Conservation (phyloP, 1,140 invertebrate genomes). For the Yoshiicerus persimilis region DNA sequence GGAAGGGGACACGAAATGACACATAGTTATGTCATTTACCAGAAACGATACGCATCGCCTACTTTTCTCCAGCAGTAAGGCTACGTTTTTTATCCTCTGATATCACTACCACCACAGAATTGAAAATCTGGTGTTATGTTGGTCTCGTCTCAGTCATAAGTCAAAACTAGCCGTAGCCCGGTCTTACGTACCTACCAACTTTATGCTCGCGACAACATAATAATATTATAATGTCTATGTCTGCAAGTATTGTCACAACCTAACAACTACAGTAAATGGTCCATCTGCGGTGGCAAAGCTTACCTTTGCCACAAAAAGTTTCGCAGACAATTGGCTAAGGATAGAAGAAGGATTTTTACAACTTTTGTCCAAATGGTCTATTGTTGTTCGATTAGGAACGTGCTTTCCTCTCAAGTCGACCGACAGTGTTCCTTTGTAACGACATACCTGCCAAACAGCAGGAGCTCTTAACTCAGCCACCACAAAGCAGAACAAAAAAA, state of each 20-base stretch:
- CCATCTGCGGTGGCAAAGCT: background rate
- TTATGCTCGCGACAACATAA: too few species aligned
- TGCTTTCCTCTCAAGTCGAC: background rate
- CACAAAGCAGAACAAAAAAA: background rate
- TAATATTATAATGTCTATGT: background rate
- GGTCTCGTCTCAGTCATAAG: background rate
- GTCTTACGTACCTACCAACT: too few species aligned
- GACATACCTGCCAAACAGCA: background rate
- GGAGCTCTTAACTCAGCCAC: background rate
- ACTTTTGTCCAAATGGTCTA: constrained; percentile 13
- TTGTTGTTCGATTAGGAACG: constrained; percentile 22
- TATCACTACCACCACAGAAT: background rate
- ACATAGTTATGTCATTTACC: background rate
- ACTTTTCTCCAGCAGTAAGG: background rate
- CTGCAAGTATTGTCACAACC: background rate
- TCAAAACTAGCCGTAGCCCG: background rate
- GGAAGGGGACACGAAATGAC: background rate
- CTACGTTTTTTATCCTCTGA: background rate
- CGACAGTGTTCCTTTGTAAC: background rate
- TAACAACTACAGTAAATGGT: background rate
- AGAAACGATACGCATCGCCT: background rate
- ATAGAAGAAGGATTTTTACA: constrained; percentile 8
- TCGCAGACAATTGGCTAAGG: background rate
- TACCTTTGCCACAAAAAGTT: background rate
- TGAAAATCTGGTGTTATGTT: background rate